These are phyloP conservation scores for Paramuricea clavata DNA, from an alignment of 92 coral and sea anemone species.

Conservation along the genomic window DNA sequence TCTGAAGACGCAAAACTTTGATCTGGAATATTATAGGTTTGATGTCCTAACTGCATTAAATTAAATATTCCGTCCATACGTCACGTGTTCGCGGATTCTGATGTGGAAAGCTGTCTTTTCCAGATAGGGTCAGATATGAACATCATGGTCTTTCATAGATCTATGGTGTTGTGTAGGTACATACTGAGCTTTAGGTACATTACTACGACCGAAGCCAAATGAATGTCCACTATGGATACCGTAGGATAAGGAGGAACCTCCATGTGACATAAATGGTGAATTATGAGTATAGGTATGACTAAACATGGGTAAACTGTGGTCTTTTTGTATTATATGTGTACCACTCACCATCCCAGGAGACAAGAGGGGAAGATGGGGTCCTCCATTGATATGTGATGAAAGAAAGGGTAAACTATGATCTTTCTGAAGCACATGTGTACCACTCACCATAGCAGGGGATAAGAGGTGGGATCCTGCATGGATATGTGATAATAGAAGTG, in stretches of 20 bases:
- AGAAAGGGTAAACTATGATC: conserved; percentile 19
- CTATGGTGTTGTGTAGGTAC: background rate
- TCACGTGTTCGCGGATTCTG: no score
- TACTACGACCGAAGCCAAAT: background rate
- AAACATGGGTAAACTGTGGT: conserved; percentile 33
- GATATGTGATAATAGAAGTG: background rate
- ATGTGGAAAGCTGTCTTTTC: no score
- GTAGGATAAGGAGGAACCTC: background rate
- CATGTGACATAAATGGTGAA: background rate
- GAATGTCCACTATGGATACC: background rate
- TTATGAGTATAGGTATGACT: background rate
- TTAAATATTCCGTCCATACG: no score
- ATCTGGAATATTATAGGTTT: background rate
- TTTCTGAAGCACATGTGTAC: background rate
- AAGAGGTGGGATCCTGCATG: background rate
- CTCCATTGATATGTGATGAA: conserved; percentile 15
- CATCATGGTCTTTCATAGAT: background rate
- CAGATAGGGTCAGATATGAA: no score
- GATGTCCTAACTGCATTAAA: background rate
- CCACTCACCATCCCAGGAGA: conserved; percentile 27
- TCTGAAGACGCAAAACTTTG: background rate
- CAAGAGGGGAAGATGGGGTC: background rate
- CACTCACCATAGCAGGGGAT: conserved; percentile 9
- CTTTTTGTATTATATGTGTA: conserved; percentile 16
- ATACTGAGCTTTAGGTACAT: background rate